Base-by-base conservation (phyloP, 37 sponge, comb jelly and placozoan genomes). In the Haliclona indistincta region DNA sequence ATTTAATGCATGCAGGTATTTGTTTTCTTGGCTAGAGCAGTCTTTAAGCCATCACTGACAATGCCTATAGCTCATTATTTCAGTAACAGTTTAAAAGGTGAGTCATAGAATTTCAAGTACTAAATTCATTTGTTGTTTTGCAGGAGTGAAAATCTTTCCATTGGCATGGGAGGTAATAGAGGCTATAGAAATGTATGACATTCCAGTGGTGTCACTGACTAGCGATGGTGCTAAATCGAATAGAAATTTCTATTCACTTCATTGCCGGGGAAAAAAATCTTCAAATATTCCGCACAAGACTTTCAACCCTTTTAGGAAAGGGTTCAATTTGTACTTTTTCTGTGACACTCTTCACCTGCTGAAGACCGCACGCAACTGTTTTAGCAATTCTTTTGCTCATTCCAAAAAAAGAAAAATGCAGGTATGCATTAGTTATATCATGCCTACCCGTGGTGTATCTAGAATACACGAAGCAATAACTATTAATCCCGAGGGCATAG, bases 371-470 rank as follows among this genome's bases (percentile, higher is more conserved):
- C 39, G 74, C 10, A 73, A 73, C 22, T 73, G 74, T 43, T 58
- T 73, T 7, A 56, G 61, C 10, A 73, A 73, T 73, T 73, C 74
- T 1, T 73, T 73, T 73, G 58, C 74, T 40, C 74, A 73, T 32
- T 73, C 74, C 8, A 56, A 56, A 8, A 56, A 61, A 15, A 39
- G 43, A 36, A 56, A 35, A 33, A 37, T 73, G 61, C 37, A 73
- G 74, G 74, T 73, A 56, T n/a, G n/a, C n/a, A n/a, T n/a, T n/a
- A n/a, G n/a, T n/a, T n/a, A n/a, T n/a, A n/a, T n/a, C n/a, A n/a
- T n/a, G n/a, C n/a, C n/a, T n/a, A n/a, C n/a, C n/a, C n/a, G n/a
- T n/a, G n/a, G n/a, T n/a, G n/a, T n/a, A n/a, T n/a, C n/a, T n/a
- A n/a, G n/a, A n/a, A n/a, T n/a, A n/a, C n/a, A n/a, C n/a, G n/a